Base-by-base conservation (phyloP, 2,113 vertebrate genomes). In the Probosciger aterrimus region DNA sequence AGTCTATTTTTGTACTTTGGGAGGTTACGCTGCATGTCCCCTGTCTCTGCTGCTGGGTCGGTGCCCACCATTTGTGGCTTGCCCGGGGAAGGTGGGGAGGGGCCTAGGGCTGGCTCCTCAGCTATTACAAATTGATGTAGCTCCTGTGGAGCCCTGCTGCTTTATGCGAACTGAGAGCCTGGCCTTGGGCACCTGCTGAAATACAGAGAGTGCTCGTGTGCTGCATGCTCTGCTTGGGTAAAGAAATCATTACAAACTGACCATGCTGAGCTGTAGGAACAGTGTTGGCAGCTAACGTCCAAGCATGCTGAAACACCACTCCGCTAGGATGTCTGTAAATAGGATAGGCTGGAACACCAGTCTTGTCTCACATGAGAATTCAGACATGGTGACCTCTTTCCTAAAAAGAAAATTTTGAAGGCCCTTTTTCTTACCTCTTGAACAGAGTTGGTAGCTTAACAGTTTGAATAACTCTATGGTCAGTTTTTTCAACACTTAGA, bases 121-220 rank as follows among this genome's bases (percentile, higher is more conserved):
- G 74, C 88, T 62, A 62, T 4, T 60, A 49, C 35, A 25, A 60
- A 28, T 57, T 13, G 67, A 49, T 28, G 84, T 97, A 87, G 96
- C 96, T 95, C 93, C 96, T 53, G 24, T 92, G 95, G 95, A 96
- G 96, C 93, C 2, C 0, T 82, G 92, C 86, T 95, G 95, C 95
- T 94, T 43, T 2, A 8, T 5, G 86, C 52, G 13, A 43, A 18
- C 87, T 27, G 81, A 80, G 86, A 64, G 37, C 2, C 23, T 53
- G 68, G 67, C 84, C 16, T 6, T 50, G 0, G 55, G 77, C 82
- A 75, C 97, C 93, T 4, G 24, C 93, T 28, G 74, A 73, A 68
- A 52, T 30, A 52, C 3, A 1, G 16, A 8, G 71, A 41, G 76
- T 2, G 22, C 78, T 85, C n/a, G n/a, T 5, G 57, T 77, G 68